These are phyloP conservation scores for Enteromius fasciolatus DNA, from an alignment of 2,797 vertebrate genomes.

Conservation along the genomic window DNA sequence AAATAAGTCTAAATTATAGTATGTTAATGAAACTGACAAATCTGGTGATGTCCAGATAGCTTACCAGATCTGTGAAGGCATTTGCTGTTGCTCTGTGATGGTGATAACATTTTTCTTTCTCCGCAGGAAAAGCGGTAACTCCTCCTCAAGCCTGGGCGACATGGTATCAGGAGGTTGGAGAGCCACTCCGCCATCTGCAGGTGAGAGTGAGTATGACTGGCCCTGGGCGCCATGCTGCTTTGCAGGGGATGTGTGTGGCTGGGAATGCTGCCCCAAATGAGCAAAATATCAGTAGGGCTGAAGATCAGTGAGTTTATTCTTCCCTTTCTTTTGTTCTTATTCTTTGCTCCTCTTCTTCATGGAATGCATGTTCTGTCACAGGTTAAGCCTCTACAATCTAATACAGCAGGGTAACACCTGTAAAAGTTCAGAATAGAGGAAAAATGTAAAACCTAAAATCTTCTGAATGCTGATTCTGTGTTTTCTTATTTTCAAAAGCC, in stretches of 20 bases:
- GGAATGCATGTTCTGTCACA: neutral
- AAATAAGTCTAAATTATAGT: neutral
- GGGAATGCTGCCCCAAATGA: slow-evolving; percentile 20
- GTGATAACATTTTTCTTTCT: slow-evolving; percentile 10
- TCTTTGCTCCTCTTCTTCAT: slow-evolving; percentile 12
- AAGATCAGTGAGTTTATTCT: slow-evolving; percentile 42
- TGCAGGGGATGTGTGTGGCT: slow-evolving; percentile 35
- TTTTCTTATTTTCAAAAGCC: slow-evolving; percentile 86
- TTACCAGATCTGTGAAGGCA: slow-evolving; percentile 1
- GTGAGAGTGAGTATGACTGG: slow-evolving; percentile 79
- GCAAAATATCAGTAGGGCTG: slow-evolving; percentile 38
- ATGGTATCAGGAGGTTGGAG: slow-evolving; percentile 89
- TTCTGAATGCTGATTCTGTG: slow-evolving; percentile 60
- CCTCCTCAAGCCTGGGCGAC: slow-evolving; percentile 87
- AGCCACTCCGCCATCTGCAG: slow-evolving; percentile 93
- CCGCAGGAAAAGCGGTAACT: slow-evolving; percentile 88
- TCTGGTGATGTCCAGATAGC: neutral
- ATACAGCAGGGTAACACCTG: neutral
- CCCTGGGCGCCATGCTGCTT: slow-evolving; percentile 2
- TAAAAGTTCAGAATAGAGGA: neutral
- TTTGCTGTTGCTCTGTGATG: neutral
- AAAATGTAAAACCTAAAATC: neutral
- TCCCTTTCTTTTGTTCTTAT: slow-evolving; percentile 14
- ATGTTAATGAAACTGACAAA: neutral
- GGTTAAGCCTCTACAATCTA: slow-evolving; percentile 1